Evolutionary conservation across 2,888 invertebrate species (phyloP).

Genomic region (Arctia plantaginis): DNA sequence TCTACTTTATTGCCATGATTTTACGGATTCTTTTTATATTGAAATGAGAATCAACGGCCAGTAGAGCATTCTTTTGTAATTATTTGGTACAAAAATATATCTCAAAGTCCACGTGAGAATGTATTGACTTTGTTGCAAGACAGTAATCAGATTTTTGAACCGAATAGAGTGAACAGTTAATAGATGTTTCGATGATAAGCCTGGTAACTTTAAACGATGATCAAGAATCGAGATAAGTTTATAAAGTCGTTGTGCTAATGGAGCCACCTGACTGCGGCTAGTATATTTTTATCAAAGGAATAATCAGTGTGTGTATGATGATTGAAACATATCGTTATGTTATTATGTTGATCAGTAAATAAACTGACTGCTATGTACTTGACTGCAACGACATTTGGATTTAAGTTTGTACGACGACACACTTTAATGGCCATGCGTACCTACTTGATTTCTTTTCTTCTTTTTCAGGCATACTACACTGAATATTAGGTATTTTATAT

Average conservation of each 20-base stretch:
- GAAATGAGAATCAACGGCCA: conserved; percentile 49
- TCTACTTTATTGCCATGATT: conserved; percentile 60
- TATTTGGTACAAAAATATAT: conserved; percentile 70
- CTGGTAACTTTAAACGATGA: conserved; percentile 22
- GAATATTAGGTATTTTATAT: not conserved
- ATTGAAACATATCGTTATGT: conserved; percentile 1
- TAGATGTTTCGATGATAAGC: conserved; percentile 34
- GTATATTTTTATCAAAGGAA: not conserved
- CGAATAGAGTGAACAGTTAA: conserved; percentile 7
- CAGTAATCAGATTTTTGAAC: conserved; percentile 5
- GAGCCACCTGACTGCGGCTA: conserved; percentile 11
- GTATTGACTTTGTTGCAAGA: conserved; percentile 49
- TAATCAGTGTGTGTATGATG: not conserved
- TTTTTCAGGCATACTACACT: not conserved
- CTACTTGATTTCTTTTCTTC: too few relatives aligned
- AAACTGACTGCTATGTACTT: not conserved
- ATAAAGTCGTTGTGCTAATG: conserved; percentile 33
- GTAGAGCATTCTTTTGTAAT: conserved; percentile 68
- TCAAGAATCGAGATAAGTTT: conserved; percentile 29
- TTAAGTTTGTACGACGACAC: not conserved
- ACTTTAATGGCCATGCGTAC: too few relatives aligned
- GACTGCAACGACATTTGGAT: not conserved
- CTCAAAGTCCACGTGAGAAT: conserved; percentile 65
- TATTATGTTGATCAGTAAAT: not conserved
- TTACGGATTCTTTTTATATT: conserved; percentile 58